A percentile compares a stretch with the other conserved stretches of the same genome.
phyloP scores from a whole-genome alignment of 2,797 vertebrate species.

The Protosalanx chinensis region DNA sequence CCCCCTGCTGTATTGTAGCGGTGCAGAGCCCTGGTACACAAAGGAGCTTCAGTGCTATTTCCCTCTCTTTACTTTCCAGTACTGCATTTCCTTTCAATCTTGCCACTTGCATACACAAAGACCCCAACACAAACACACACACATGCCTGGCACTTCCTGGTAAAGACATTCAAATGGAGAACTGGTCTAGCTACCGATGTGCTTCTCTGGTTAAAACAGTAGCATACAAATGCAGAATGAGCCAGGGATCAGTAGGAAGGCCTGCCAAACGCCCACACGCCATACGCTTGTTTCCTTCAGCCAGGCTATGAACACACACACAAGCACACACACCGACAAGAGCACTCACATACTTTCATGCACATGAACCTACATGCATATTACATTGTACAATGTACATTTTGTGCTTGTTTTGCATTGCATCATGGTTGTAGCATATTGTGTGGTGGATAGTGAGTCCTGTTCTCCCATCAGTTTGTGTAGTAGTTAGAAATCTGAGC shows the following conservation, averaged over 20 bases:
- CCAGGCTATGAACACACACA: slow-evolving; percentile 2
- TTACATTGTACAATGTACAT: not conserved
- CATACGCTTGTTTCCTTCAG: slow-evolving; percentile 1
- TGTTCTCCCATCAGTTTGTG: too few species aligned
- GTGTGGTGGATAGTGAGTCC: too few species aligned
- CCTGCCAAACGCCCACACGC: slow-evolving; percentile 8
- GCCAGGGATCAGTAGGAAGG: not conserved
- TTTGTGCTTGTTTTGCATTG: too few species aligned
- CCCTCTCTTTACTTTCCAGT: not conserved
- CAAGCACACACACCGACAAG: too few species aligned
- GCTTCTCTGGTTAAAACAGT: slow-evolving; percentile 1
- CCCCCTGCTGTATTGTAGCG: not conserved
- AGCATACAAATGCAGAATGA: slow-evolving; percentile 13
- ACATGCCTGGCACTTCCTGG: not conserved
- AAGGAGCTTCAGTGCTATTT: not conserved
- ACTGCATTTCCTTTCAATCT: too few species aligned
- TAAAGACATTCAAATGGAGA: too few species aligned
- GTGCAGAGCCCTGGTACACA: too few species aligned
- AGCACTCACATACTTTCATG: not conserved
- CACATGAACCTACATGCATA: slow-evolving; percentile 1
- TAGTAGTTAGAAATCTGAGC: too few species aligned
- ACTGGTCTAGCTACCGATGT: not conserved
- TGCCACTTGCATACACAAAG: too few species aligned
- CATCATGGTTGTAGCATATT: too few species aligned
- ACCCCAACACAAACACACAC: slow-evolving; percentile 12